Base-by-base conservation (phyloP, 2,888 invertebrate species). In the Sesamia inferens region DNA sequence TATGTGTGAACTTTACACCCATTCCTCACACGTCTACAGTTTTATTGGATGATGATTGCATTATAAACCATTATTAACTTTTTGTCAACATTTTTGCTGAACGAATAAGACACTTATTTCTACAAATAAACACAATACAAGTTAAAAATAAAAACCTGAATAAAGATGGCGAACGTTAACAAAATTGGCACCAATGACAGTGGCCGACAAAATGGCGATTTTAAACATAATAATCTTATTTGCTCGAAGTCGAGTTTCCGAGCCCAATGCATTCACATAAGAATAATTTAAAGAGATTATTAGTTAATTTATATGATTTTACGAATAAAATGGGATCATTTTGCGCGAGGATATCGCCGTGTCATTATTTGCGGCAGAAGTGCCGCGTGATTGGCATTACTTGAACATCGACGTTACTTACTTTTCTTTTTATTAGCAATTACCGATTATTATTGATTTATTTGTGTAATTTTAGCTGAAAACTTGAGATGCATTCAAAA, bases 291-390 rank as follows among this genome's bases (percentile, higher is more conserved):
- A 90, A 90, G 92, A 93, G 93, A 93, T 93, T 93, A 93, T 91
- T 93, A 93, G 89, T 92, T 92, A 91, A 92, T 89, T 92, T 91
- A 91, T 91, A 90, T 90, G 89, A 86, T 89, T 89, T 87, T 89
- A 86, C 61, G 77, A 78, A 89, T 89, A 80, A 88, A 90, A 90
- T 85, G 83, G 78, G 76, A 71, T 68, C 51, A 77, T 85, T 81
- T 83, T 76, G 76, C 63, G 66, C 64, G 71, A 63, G 71, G 58
- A 74, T 71, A 62, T 54, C 58, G 55, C 76, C 74, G 81, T 81
- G 22, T 51, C 64, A 67, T 62, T 65, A n/a, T 67, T 79, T 80
- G 80, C 73, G 78, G 44, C 48, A 16, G 19, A 62, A 74, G 64
- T 71, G 72, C 31, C 59, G 48, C 65, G 68, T 42, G 47, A 42